Conservation (phyloP, 2,113 vertebrate species). For the Mesocricetus auratus region DNA sequence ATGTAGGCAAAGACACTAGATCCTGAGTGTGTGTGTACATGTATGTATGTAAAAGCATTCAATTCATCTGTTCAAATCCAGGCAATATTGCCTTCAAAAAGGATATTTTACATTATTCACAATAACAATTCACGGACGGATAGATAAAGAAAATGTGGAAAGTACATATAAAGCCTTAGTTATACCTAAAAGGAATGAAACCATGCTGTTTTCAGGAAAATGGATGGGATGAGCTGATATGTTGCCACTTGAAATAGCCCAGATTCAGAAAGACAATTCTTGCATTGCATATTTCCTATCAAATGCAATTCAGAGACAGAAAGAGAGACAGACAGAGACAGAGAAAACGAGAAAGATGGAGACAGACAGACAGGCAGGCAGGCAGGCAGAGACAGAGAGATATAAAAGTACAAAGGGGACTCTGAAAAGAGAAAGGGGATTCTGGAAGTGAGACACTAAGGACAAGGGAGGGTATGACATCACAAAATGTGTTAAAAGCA, state of each 20-base stretch:
- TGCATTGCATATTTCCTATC: background rate
- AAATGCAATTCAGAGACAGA: background rate
- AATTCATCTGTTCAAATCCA: background rate
- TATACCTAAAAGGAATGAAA: background rate
- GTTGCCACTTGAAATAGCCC: background rate
- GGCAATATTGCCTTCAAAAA: background rate
- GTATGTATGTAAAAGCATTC: background rate
- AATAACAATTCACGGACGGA: background rate
- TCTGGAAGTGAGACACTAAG: background rate
- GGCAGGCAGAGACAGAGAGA: background rate
- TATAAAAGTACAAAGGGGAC: background rate
- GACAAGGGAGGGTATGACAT: background rate
- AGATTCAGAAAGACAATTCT: background rate
- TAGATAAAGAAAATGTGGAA: background rate
- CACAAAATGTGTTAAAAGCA: background rate
- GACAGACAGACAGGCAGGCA: too few relatives aligned
- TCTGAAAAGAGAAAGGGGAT: background rate
- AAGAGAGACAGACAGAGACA: background rate
- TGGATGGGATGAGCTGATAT: background rate
- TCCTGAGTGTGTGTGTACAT: background rate
- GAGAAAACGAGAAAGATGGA: background rate
- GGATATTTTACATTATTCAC: background rate
- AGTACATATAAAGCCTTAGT: background rate
- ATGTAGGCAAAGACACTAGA: too few relatives aligned
- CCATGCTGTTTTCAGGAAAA: background rate